These are phyloP conservation scores for Choristoneura fumiferana DNA, from an alignment of 1,140 invertebrate species.

Conservation along the genomic window DNA sequence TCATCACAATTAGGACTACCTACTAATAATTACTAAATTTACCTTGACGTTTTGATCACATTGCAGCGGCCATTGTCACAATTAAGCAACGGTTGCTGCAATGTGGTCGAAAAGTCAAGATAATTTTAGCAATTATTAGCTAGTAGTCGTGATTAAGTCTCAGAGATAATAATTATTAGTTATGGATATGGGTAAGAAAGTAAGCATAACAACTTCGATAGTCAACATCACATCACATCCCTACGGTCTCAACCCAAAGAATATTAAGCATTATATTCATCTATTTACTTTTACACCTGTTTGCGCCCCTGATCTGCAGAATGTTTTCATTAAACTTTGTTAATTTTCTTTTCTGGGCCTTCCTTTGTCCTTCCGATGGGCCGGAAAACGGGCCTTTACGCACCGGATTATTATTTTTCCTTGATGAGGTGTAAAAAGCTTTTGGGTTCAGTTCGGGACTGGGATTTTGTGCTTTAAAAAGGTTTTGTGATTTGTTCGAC, in stretches of 20 bases:
- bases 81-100: too few species aligned
- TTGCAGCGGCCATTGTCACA: too few species aligned
- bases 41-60: too few species aligned
- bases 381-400: slow-evolving; percentile 16
- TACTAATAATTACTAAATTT: too few species aligned
- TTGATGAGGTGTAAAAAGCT: slow-evolving; percentile 26
- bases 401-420: slow-evolving; percentile 24
- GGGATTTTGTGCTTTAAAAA: neutral
- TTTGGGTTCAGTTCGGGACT: slow-evolving; percentile 8
- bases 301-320: slow-evolving; percentile 24
- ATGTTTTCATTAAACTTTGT: slow-evolving; percentile 58
- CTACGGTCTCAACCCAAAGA: slow-evolving; percentile 4
- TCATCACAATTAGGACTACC: too few species aligned
- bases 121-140: too few species aligned
- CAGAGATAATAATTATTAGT: too few species aligned
- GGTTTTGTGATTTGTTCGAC: neutral
- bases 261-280: slow-evolving; percentile 32
- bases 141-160: too few species aligned
- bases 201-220: slow-evolving; percentile 13
- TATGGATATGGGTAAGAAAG: too few species aligned
- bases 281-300: slow-evolving; percentile 35
- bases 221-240: neutral
- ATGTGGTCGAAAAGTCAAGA: too few species aligned
- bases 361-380: slow-evolving; percentile 21
- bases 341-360: slow-evolving; percentile 30